phyloP scores from a whole-genome alignment of 2,888 invertebrate genomes.

The Dinocampus coccinellae region DNA sequence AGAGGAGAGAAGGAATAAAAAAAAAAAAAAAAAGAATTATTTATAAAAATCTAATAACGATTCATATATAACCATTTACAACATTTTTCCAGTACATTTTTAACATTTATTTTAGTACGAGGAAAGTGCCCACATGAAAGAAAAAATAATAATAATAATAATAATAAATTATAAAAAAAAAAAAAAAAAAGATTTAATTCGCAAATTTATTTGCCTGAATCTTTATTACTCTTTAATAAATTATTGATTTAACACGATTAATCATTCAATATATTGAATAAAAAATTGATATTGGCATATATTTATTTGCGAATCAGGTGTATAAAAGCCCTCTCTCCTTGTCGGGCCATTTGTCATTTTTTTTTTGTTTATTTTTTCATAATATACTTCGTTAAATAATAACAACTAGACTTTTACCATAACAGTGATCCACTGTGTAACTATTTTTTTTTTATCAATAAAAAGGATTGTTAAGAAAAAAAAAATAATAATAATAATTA shows the following conservation, averaged over 20 bases:
- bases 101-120: slow-evolving; percentile 37
- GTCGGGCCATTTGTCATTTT: slow-evolving; percentile 67
- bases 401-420: slow-evolving; percentile 64
- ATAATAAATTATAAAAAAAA: too few relatives aligned
- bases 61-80: slow-evolving; percentile 32
- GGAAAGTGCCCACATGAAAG: slow-evolving; percentile 52
- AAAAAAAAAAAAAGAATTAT: slow-evolving; percentile 15
- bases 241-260: background rate
- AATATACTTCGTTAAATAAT: too few relatives aligned
- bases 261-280: background rate
- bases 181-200: slow-evolving; percentile 52
- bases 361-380: slow-evolving; percentile 34
- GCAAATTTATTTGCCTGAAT: slow-evolving; percentile 47
- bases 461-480: slow-evolving; percentile 28
- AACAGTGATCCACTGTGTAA: too few relatives aligned
- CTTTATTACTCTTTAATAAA: slow-evolving; percentile 31
- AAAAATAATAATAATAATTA: slow-evolving; percentile 28
- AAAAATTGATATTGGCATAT: background rate
- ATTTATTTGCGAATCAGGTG: slow-evolving; percentile 61
- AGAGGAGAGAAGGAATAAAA: too few relatives aligned
- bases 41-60: slow-evolving; percentile 16
- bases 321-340: slow-evolving; percentile 65
- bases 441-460: too few relatives aligned
- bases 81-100: slow-evolving; percentile 33
- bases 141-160: slow-evolving; percentile 49